Base-by-base conservation (phyloP, 2,797 vertebrate species). In the Schizothorax lantsangensis region DNA sequence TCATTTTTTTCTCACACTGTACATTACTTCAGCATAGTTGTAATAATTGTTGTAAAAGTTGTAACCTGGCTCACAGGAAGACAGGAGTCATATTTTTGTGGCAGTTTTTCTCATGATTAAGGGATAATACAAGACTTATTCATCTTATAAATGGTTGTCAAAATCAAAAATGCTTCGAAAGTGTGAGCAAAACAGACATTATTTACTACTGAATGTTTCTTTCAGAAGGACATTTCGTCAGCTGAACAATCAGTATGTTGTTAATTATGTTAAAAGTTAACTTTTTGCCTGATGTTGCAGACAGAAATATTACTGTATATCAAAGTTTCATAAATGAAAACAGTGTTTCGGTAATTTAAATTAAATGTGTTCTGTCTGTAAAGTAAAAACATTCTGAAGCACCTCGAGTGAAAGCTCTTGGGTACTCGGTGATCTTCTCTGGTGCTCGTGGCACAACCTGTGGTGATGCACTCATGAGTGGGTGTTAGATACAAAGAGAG, bases 391-490 rank as follows among this genome's bases (percentile, higher is more conserved):
- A 54, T 49, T 59, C 21, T 47, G 26, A 66, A 64, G 40, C 33
- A 23, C 21, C 36, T 26, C 2, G 17, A 83, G 38, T 23, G 81
- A 83, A 21, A 33, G 81, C n/a, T 62, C 69, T 36, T 43, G 26
- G 14, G 74, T 47, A 68, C 83, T 40, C n/a, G 2, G 17, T 80
- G 43, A 40, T 69, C 43, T 79, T 49, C 49, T 59, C n/a, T 73
- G 69, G 38, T 9, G 43, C 54, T 57, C 40, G 75, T 80, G 75
- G 40, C 77, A 45, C 47, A 57, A 79, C 82, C 83, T 80, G 75
- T 74, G 45, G 38, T 88, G 83, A 81, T 81, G 78, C 43, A 17
- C n/a, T 57, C 38, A 12, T 69, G 83, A 68, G 78, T 88, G 87
- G 83, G 83, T 23, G 59, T 71, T 49, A 45, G 79, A 74, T 19